Conservation (phyloP, 2,113 vertebrate genomes). For the Myiozetetes cayanensis region DNA sequence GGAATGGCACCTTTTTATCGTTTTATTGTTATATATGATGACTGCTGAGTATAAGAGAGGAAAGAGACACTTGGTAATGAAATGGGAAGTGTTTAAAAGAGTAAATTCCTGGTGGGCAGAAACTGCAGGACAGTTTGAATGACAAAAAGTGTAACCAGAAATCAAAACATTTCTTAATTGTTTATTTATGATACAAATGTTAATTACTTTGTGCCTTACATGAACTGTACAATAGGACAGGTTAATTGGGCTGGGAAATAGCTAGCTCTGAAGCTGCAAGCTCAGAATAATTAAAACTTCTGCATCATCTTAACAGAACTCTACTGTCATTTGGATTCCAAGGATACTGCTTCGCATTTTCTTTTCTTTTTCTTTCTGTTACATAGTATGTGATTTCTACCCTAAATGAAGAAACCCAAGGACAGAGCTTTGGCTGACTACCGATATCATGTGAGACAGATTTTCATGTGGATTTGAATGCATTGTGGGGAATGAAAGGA, state of each 20-base stretch:
- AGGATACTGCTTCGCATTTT: not conserved
- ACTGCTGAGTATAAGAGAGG: not conserved
- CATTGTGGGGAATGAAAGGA: not conserved
- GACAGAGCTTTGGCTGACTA: not conserved
- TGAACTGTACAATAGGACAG: constrained; percentile 35
- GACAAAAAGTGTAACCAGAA: constrained; percentile 40
- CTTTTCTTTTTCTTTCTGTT: not conserved
- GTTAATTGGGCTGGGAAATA: constrained; percentile 64
- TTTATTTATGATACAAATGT: constrained; percentile 43
- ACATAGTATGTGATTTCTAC: not conserved
- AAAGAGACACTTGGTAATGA: not conserved
- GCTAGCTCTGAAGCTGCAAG: constrained; percentile 34
- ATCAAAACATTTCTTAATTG: constrained; percentile 42
- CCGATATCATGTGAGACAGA: constrained; percentile 26
- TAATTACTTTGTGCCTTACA: constrained; percentile 60
- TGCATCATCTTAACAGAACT: constrained; percentile 16
- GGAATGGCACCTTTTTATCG: not conserved
- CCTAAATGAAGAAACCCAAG: not conserved
- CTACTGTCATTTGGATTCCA: not conserved
- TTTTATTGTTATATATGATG: not conserved
- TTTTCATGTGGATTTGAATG: constrained; percentile 29
- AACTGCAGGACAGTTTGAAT: not conserved
- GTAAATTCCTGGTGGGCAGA: not conserved
- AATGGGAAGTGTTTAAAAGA: constrained; percentile 19
- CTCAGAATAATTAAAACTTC: constrained; percentile 47